Evolutionary conservation across 2,888 invertebrate species (phyloP).

Genomic region (Diploptera punctata): DNA sequence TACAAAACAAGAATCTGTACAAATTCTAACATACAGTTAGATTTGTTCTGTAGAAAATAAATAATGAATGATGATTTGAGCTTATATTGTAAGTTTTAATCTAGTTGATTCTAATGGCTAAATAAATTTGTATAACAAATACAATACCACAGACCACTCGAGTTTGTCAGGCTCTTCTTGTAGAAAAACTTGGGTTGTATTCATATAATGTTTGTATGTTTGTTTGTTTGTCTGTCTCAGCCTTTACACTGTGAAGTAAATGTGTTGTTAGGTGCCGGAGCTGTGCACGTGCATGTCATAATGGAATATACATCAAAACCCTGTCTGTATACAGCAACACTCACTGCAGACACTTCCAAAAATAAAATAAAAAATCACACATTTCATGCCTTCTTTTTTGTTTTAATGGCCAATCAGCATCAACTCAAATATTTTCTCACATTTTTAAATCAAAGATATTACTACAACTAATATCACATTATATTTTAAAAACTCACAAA

Average conservation of each 20-base stretch:
- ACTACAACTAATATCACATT: too few relatives aligned
- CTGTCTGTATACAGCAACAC: background rate
- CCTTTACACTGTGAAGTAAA: conserved; percentile 10
- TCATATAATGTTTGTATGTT: background rate
- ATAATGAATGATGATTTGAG: too few relatives aligned
- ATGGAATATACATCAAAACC: background rate
- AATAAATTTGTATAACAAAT: conserved; percentile 35
- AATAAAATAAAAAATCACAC: background rate
- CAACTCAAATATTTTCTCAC: too few relatives aligned
- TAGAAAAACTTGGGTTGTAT: conserved; percentile 7
- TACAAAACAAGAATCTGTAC: too few relatives aligned
- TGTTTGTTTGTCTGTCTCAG: conserved; percentile 22
- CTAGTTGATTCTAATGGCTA: conserved; percentile 31
- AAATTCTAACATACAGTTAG: too few relatives aligned
- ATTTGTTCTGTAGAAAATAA: too few relatives aligned
- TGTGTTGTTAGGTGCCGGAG: background rate
- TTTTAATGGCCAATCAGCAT: too few relatives aligned
- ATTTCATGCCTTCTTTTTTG: background rate
- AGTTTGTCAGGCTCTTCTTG: conserved; percentile 3
- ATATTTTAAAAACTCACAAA: too few relatives aligned
- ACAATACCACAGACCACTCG: conserved; percentile 34
- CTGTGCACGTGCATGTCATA: background rate
- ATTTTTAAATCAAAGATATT: too few relatives aligned
- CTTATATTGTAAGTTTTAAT: conserved; percentile 31
- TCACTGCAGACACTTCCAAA: background rate